Conservation (phyloP, 2,113 vertebrate genomes). For the Gallinago undulata region DNA sequence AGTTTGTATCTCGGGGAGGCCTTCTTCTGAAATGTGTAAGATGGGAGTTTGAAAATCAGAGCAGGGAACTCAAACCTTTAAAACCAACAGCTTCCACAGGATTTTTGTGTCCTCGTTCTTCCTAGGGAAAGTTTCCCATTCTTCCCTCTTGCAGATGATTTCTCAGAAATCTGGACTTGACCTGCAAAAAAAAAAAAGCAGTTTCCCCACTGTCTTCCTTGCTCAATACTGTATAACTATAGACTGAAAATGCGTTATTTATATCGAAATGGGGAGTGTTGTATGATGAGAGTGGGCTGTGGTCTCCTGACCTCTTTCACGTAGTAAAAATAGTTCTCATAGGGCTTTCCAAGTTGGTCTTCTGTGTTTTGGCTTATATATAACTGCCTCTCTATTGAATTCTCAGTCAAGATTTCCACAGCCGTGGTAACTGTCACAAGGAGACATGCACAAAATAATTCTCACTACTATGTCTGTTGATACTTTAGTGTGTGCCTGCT, state of each 20-base stretch:
- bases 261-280: neutral
- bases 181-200: neutral
- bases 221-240: neutral
- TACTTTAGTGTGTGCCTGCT: neutral
- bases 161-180: neutral
- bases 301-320: neutral
- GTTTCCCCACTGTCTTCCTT: neutral
- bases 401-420: constrained; percentile 47
- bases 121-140: neutral
- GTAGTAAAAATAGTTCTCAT: neutral
- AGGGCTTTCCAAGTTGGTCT: neutral
- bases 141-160: neutral
- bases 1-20: neutral
- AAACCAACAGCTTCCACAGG: neutral
- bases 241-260: constrained; percentile 3
- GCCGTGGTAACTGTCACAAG: constrained; percentile 38
- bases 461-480: constrained; percentile 7
- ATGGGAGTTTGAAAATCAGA: neutral
- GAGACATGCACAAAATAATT: constrained; percentile 57
- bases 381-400: constrained; percentile 43
- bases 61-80: neutral
- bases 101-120: neutral
- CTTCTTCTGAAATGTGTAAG: neutral
- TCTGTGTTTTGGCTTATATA: constrained; percentile 55
- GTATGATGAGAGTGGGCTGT: neutral